Base-by-base conservation (phyloP, 2,888 invertebrate species). In the Dorcus parallelipipedus region DNA sequence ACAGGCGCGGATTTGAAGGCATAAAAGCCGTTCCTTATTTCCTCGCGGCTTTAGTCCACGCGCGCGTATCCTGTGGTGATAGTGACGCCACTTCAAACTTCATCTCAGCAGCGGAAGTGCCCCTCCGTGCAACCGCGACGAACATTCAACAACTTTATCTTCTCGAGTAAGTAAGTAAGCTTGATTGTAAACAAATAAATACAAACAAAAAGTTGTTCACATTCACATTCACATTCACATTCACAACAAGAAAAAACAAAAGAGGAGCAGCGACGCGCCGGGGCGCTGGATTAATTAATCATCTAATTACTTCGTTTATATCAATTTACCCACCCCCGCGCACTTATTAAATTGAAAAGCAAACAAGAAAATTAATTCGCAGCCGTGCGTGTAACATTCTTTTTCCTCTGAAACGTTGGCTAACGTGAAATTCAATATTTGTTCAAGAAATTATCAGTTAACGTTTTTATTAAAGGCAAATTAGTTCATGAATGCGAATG, bases 391-490 rank as follows among this genome's bases (percentile, higher is more conserved):
- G 26, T 26, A 4, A 5, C 5, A 26, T 33, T 33, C 48, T 54
- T 54, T 38, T 33, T 26, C 26, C 17, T 20, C 38, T 39, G 38
- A 45, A 38, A 47, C 39, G 48, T 45, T 45, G 38, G 38, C 47
- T 49, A 53, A 53, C 39, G 20, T 17, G 38, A 33, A 39, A 48
- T 38, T 14, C 53, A 53, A 40, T 53, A 58, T 58, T 58, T 58
- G 40, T 38, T 14, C 20, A 41, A 49, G 10, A 23, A 58, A 58
- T 58, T 58, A 58, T 49, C 58, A 42, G 42, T 14, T 39, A 14
- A 49, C 58, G 58, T 49, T 53, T 58, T 53, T 49, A 53, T 58
- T 58, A 53, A 54, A 58, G 52, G 43, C 33, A 58, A 53, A 58
- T 53, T 49, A 49, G 52, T 53, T 53, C 58, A 49, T 38, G 49